A percentile compares a stretch with the other conserved stretches of the same genome.
Conservation (phyloP, 2,113 vertebrate species). For the Catharus minimus region DNA sequence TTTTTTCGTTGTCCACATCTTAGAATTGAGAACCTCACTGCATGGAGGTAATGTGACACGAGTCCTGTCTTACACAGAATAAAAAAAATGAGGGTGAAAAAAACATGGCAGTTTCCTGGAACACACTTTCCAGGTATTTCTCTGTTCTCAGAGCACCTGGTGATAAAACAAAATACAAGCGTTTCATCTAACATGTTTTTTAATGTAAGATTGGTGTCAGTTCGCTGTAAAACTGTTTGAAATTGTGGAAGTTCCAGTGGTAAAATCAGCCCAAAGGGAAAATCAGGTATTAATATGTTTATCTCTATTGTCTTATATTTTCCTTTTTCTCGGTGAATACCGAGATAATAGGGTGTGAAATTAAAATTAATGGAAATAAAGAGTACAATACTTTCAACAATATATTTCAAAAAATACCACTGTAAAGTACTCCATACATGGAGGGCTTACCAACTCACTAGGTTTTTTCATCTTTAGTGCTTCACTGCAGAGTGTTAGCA, state of each 20-base stretch:
- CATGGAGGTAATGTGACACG: background rate
- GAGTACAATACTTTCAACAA: background rate
- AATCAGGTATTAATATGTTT: background rate
- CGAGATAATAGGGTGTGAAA: background rate
- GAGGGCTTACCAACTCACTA: background rate
- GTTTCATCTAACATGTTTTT: background rate
- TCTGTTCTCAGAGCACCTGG: background rate
- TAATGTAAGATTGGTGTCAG: background rate
- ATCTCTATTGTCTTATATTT: background rate
- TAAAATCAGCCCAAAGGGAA: background rate
- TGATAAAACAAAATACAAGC: background rate
- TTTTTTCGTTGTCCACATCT: background rate
- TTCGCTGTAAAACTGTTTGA: background rate
- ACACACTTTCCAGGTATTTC: background rate
- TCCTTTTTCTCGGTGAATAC: background rate
- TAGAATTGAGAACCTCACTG: background rate
- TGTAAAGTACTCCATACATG: background rate
- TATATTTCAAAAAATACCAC: background rate
- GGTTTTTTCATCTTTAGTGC: background rate
- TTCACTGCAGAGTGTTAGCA: background rate
- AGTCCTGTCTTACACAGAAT: background rate
- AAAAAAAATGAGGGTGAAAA: rapidly evolving
- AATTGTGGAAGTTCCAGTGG: background rate
- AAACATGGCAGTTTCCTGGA: background rate
- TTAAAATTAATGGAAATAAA: background rate